Conservation (phyloP, 2,888 invertebrate genomes). For the Drosophila setosimentum region DNA sequence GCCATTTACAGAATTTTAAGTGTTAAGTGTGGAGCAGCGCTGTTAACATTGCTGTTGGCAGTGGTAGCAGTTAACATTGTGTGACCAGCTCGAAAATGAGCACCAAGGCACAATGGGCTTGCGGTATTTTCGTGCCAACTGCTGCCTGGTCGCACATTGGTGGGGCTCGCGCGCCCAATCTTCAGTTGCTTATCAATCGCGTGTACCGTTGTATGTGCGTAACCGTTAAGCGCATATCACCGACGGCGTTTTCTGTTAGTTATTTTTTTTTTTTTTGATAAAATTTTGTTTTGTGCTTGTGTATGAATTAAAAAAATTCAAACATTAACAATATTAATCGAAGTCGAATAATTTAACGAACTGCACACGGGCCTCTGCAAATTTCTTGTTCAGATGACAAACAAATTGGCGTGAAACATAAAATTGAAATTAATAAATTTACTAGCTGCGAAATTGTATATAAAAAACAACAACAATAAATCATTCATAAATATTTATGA, state of each 20-base stretch:
- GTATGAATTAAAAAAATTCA: slow-evolving; percentile 32
- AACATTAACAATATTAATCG: slow-evolving; percentile 34
- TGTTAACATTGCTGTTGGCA: slow-evolving; percentile 5
- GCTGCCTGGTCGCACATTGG: slow-evolving; percentile 30
- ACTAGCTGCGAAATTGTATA: slow-evolving; percentile 35
- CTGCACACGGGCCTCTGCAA: slow-evolving; percentile 16
- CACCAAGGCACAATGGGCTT: neutral
- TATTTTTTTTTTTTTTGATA: slow-evolving; percentile 45
- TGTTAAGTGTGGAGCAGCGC: slow-evolving; percentile 30
- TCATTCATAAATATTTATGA: slow-evolving; percentile 37
- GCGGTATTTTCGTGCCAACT: slow-evolving; percentile 27
- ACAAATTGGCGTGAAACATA: slow-evolving; percentile 28
- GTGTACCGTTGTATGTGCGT: slow-evolving; percentile 58
- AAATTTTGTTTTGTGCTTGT: slow-evolving; percentile 42
- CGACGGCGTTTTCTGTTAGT: slow-evolving; percentile 50
- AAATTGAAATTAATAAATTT: slow-evolving; percentile 36
- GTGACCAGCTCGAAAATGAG: neutral
- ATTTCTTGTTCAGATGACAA: slow-evolving; percentile 7
- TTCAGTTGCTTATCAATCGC: slow-evolving; percentile 67
- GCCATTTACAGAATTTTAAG: neutral
- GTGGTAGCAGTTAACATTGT: slow-evolving; percentile 25
- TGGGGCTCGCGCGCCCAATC: slow-evolving; percentile 49
- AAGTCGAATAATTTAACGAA: slow-evolving; percentile 23
- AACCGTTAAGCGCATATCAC: slow-evolving; percentile 37
- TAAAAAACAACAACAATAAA: slow-evolving; percentile 15